Evolutionary conservation across 2,888 invertebrate genomes (phyloP).

Genomic region (Hermaeophaga mercurialis): DNA sequence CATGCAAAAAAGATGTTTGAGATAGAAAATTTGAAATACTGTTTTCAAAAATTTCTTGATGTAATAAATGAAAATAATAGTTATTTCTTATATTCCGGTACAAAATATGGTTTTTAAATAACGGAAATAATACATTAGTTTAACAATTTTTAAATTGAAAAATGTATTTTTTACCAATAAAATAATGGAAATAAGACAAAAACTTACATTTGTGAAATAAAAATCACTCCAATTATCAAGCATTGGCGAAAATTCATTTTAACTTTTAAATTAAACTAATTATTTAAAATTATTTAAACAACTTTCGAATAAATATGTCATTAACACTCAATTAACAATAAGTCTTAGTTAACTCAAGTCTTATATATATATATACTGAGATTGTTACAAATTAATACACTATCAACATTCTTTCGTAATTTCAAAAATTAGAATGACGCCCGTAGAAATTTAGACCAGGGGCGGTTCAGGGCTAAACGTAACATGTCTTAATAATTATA

Average conservation of each 20-base stretch:
- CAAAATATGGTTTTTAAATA: no score
- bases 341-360: background rate
- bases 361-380: constrained; percentile 6
- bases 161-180: no score
- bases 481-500: no score
- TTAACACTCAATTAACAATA: background rate
- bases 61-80: no score
- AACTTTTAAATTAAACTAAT: background rate
- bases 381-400: background rate
- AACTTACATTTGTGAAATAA: constrained; percentile 4
- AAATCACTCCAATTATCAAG: background rate
- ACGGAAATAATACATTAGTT: no score
- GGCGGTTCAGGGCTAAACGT: background rate
- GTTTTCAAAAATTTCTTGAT: no score
- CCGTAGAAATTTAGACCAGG: constrained; percentile 7
- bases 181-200: background rate
- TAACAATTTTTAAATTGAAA: no score
- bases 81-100: no score
- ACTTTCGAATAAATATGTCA: background rate
- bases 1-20: no score
- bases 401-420: constrained; percentile 11
- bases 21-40: no score
- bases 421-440: constrained; percentile 4
- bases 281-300: background rate
- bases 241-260: background rate